Base-by-base conservation (phyloP, 2,888 invertebrate genomes). In the Orthosia incerta region DNA sequence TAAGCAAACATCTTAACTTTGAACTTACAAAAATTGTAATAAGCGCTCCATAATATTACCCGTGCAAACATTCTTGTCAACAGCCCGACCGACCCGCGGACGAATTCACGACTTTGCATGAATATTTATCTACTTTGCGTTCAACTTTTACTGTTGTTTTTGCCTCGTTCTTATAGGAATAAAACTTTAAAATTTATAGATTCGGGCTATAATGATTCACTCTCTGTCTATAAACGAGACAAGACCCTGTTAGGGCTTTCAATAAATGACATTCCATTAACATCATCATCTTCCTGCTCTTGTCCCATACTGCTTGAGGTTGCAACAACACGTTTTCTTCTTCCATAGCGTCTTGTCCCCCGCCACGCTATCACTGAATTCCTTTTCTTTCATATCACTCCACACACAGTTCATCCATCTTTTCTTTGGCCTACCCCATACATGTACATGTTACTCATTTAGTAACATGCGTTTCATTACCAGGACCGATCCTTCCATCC, bases 81-180 rank as follows among this genome's bases (percentile, higher is more conserved):
- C 63, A 45, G 50, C n/a, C 20, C 46, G 64, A 59, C 72, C 57
- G 78, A 65, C 76, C 20, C 51, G 64, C 73, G 71, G 66, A 74
- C 74, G 53, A 76, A 81, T 80, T 73, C 65, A 73, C 61, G 66
- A 79, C 53, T 70, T 55, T 31, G 68, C 63, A 88, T 89, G 81
- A 88, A 89, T 89, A 89, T 89, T 88, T 85, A 89, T 87, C 72
- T 74, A 70, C 63, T 76, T 79, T 55, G 48, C 68, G 70, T 64
- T 74, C 26, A 79, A 83, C 63, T 76, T 84, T 84, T 77, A 76
- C 74, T 64, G 63, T 66, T 69, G 56, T 67, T 65, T 75, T 66
- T 62, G 63, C 73, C 65, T 74, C 64, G 74, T 80, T 82, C 72
- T 84, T 79, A 79, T 64, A 61, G 67, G 13, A 85, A 76, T 67